Evolutionary conservation across 2,888 invertebrate species (phyloP).

Genomic region (Troides aeacus): DNA sequence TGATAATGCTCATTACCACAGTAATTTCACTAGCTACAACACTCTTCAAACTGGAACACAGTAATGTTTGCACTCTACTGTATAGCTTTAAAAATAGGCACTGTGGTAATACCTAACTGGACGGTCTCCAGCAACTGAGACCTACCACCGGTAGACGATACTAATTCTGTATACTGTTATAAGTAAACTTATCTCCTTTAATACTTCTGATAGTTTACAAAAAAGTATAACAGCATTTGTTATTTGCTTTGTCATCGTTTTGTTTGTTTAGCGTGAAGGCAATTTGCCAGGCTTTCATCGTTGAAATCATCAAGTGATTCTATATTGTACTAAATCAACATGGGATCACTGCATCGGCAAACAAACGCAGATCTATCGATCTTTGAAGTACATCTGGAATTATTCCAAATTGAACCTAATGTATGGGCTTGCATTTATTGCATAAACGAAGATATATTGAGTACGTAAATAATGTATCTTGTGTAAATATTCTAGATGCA

Average conservation of each 20-base stretch:
- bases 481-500: neutral
- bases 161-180: too few relatives aligned
- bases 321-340: neutral
- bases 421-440: neutral
- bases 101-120: too few relatives aligned
- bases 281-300: neutral
- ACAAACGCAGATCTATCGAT: neutral
- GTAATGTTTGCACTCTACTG: too few relatives aligned
- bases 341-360: neutral
- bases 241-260: neutral
- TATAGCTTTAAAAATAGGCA: too few relatives aligned
- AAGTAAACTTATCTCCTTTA: neutral
- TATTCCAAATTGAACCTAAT: conserved; percentile 11
- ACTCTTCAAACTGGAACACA: too few relatives aligned
- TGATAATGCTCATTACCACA: too few relatives aligned
- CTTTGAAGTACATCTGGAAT: conserved; percentile 12
- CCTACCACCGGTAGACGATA: too few relatives aligned
- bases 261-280: neutral
- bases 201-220: neutral
- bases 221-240: neutral
- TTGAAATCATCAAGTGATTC: neutral
- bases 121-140: too few relatives aligned
- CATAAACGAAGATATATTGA: neutral
- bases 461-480: neutral
- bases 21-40: too few relatives aligned